A percentile compares a stretch with the other conserved stretches of the same genome.
Conservation (phyloP, 2,888 invertebrate species). For the Agrilus mali region DNA sequence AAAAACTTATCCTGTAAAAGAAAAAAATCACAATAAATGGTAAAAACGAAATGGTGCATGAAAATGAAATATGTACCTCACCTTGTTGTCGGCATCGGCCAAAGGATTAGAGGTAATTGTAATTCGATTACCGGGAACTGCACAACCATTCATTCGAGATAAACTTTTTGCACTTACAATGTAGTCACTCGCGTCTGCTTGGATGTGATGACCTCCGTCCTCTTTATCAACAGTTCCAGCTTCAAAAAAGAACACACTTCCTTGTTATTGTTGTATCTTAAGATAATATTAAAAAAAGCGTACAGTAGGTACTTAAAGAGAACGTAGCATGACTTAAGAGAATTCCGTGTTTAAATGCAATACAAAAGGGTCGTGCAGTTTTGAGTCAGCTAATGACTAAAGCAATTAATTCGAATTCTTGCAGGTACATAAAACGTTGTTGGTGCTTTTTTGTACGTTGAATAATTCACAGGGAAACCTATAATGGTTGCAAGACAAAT, state of each 20-base stretch:
- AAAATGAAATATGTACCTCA: slow-evolving; percentile 31
- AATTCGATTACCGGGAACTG: slow-evolving; percentile 34
- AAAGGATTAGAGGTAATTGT: slow-evolving; percentile 67
- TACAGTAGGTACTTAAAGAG: not conserved
- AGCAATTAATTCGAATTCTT: not conserved
- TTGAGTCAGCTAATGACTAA: no score
- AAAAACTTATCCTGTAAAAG: no score
- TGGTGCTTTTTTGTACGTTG: not conserved
- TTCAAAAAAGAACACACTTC: not conserved
- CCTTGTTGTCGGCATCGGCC: slow-evolving; percentile 56
- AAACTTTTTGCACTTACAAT: slow-evolving; percentile 27
- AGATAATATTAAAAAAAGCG: not conserved
- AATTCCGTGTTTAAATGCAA: no score
- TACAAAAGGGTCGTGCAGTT: no score
- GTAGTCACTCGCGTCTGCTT: slow-evolving; percentile 31
- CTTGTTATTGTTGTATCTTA: not conserved
- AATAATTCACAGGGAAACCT: no score
- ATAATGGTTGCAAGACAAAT: no score
- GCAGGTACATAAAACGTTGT: slow-evolving; percentile 2
- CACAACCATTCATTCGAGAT: slow-evolving; percentile 29
- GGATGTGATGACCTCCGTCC: slow-evolving; percentile 28
- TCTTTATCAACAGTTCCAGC: slow-evolving; percentile 23
- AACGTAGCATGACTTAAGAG: no score
- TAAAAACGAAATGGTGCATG: not conserved
- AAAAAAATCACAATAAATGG: no score